Evolutionary conservation across 2,888 invertebrate genomes (phyloP).

Genomic region (Cryptus armator): DNA sequence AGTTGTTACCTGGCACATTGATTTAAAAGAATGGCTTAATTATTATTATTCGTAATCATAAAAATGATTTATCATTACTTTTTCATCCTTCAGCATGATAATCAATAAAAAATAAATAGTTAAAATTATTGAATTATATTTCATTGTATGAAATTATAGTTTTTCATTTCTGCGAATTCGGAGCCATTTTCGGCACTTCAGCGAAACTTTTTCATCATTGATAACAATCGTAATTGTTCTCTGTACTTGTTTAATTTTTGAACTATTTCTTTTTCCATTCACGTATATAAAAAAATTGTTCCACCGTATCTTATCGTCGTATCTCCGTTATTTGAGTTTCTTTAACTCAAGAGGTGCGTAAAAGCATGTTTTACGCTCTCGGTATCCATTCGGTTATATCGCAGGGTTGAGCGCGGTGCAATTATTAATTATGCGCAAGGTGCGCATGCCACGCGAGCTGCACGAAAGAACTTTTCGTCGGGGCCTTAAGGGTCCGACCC

Average conservation of each 20-base stretch:
- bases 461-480: constrained; percentile 69
- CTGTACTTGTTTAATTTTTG: not conserved
- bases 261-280: too few species aligned
- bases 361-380: constrained; percentile 47
- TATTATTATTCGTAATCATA: not conserved
- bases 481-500: constrained; percentile 58
- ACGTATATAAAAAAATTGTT: not conserved
- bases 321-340: constrained; percentile 12
- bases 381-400: constrained; percentile 48
- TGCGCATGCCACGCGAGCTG: constrained; percentile 73
- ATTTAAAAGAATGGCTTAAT: not conserved
- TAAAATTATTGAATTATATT: not conserved
- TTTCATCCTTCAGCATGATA: not conserved
- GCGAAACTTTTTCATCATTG: not conserved
- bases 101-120: not conserved
- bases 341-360: constrained; percentile 16
- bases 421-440: constrained; percentile 77
- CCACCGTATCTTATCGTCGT: constrained; percentile 3
- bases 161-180: not conserved
- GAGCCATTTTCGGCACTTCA: not conserved
- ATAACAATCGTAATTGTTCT: not conserved
- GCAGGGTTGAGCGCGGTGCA: constrained; percentile 51
- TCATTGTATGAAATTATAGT: not conserved
- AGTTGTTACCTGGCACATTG: not conserved
- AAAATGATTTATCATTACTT: not conserved